Percentiles rank a stretch among this genome's conserved stretches.
Conservation (phyloP, 2,797 vertebrate genomes). For the Monodelphis domestica region DNA sequence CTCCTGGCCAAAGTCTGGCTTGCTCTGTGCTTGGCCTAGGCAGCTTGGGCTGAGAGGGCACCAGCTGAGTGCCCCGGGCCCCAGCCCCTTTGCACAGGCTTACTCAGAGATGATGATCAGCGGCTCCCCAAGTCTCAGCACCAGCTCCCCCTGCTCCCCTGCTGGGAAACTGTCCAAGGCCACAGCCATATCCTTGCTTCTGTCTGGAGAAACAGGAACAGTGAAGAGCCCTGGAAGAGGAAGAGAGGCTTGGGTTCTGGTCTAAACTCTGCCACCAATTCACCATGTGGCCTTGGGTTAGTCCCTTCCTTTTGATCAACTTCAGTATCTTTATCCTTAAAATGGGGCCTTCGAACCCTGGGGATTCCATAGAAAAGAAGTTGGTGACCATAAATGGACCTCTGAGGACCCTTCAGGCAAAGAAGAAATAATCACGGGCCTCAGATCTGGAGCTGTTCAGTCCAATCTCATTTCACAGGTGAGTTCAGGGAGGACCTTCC, state of each 20-base stretch:
- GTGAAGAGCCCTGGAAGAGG: neutral
- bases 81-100: conserved; percentile 65
- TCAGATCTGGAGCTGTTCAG: neutral
- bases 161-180: conserved; percentile 89
- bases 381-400: neutral
- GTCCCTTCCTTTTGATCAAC: neutral
- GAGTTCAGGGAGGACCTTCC: neutral
- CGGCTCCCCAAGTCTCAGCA: conserved; percentile 88
- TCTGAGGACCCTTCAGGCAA: neutral
- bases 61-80: neutral
- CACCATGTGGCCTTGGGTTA: neutral
- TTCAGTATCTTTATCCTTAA: neutral
- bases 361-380: too few relatives aligned
- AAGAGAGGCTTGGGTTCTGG: neutral
- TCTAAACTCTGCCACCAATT: neutral
- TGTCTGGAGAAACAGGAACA: conserved; percentile 59
- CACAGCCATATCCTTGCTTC: conserved; percentile 76
- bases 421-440: neutral
- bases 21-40: neutral
- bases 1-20: neutral
- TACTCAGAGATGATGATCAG: conserved; percentile 90
- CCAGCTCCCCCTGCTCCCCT: conserved; percentile 60
- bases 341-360: neutral
- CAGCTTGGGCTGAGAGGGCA: neutral
- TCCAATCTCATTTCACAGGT: too few relatives aligned